Conservation (phyloP, 2,888 invertebrate species). For the Cristatella mucedo region DNA sequence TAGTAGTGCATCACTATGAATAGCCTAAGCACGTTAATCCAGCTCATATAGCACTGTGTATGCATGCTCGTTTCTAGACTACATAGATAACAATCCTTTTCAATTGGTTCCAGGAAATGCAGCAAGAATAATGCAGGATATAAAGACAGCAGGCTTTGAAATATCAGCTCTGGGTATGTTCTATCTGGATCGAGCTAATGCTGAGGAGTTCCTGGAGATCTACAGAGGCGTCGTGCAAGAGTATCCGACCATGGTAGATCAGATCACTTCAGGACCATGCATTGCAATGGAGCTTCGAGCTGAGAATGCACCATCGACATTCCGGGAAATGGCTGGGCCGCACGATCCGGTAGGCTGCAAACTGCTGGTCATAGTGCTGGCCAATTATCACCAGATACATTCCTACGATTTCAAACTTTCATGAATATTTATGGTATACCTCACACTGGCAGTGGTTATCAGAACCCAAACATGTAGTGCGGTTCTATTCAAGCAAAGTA, state of each 20-base stretch:
- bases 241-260: conserved; percentile 52
- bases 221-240: conserved; percentile 58
- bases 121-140: conserved; percentile 56
- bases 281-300: conserved; percentile 61
- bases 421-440: no score
- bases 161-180: conserved; percentile 60
- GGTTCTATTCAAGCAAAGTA: no score
- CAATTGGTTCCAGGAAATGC: conserved; percentile 29
- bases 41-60: no score
- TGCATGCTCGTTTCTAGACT: no score
- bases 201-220: conserved; percentile 78
- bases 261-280: conserved; percentile 67
- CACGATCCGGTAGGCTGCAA: conserved; percentile 74
- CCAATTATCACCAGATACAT: no score
- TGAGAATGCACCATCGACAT: conserved; percentile 41
- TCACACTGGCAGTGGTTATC: no score
- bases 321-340: conserved; percentile 71
- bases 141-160: conserved; percentile 58
- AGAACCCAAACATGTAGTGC: no score
- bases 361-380: no score
- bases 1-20: no score
- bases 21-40: no score
- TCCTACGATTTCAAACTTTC: no score
- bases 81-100: no score
- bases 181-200: conserved; percentile 60